Base-by-base conservation (phyloP, 2,113 vertebrate genomes). In the Neomonachus schauinslandi region DNA sequence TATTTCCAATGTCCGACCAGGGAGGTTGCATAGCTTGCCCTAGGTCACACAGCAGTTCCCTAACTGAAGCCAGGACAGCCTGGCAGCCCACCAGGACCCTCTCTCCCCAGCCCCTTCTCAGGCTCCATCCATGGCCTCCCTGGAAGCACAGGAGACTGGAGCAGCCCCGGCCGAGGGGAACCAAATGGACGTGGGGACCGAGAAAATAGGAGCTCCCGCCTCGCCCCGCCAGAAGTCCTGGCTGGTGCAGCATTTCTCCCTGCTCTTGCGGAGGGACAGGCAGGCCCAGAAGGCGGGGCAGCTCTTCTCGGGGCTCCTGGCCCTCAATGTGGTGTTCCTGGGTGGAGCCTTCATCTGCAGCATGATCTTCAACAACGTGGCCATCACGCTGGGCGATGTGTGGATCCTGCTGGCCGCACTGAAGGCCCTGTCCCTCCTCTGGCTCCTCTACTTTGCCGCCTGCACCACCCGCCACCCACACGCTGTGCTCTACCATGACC, bases 241-340 rank as follows among this genome's bases (percentile, higher is more conserved):
- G 99, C 97, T 99, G 67, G 98, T 88, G 36, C 97, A 96, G 0
- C 97, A 98, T 57, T 98, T 99, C 92, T 98, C 98, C 0, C 98
- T 99, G 0, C 26, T 98, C 55, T 91, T 98, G 67, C 97, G 98
- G 93, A 61, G 97, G 42, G 97, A 99, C 95, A 95, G 9, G 8
- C 99, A 99, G 92, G 99, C 98, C 0, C 99, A 99, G 97, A 99
- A 98, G 24, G 99, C 99, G 0, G 98, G 99, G 4, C 99, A 98
- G 31, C 99, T 99, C 85, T 98, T 99, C 97, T 99, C 99, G 0
- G 99, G 99, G 28, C 98, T 99, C 69, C 96, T 99, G 97, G 99
- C 99, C 83, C 97, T 99, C 97, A 99, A 99, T 0, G 92, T 99
- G 98, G 98, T 99, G 80, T 99, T 99, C 53, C 98, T 99, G 95